Conservation (phyloP, 2,888 invertebrate species). For the Yponomeuta evonymella region DNA sequence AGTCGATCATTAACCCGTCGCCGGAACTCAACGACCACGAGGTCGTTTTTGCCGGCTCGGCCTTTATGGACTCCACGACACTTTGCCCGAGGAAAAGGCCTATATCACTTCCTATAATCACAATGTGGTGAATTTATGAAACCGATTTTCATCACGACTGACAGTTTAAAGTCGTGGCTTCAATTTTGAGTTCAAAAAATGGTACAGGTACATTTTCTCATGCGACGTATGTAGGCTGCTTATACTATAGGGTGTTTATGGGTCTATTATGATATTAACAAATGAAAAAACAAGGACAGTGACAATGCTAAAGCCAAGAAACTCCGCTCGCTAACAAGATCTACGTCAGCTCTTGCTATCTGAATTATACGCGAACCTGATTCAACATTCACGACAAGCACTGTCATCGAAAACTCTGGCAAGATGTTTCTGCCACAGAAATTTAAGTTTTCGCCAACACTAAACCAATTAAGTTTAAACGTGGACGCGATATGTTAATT, state of each 20-base stretch:
- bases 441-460: neutral
- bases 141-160: too few relatives aligned
- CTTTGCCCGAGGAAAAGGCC: neutral
- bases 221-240: too few relatives aligned
- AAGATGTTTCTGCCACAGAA: neutral
- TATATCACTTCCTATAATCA: neutral
- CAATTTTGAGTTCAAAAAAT: too few relatives aligned
- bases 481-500: too few relatives aligned
- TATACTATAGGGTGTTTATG: too few relatives aligned
- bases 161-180: too few relatives aligned
- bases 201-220: too few relatives aligned
- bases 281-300: neutral
- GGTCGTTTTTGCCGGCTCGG: conserved; percentile 9
- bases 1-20: conserved; percentile 35
- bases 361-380: neutral
- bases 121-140: neutral
- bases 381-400: neutral
- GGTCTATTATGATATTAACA: neutral
- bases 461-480: neutral
- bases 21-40: conserved; percentile 17
- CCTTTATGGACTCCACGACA: conserved; percentile 3
- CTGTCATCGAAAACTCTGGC: neutral
- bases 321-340: neutral
- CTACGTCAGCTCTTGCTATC: neutral
- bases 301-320: neutral